phyloP scores from a whole-genome alignment of 2,113 vertebrate genomes.

The Herpetotheres cachinnans region DNA sequence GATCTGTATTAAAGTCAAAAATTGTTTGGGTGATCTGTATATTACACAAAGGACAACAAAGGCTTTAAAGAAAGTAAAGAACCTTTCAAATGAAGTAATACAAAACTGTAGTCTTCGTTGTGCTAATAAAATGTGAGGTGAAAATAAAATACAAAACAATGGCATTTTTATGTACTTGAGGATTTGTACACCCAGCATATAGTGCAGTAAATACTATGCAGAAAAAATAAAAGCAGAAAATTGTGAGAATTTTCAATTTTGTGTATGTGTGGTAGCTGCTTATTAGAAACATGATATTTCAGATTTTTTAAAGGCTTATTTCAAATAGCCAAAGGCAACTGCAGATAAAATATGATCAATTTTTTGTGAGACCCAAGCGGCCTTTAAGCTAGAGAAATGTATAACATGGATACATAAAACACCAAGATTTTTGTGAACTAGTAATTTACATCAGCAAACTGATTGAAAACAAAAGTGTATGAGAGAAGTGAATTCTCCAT shows the following conservation, averaged over 20 bases:
- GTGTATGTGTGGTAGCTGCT: neutral
- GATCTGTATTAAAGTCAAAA: neutral
- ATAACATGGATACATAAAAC: neutral
- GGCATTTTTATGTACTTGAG: neutral
- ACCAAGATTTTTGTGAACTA: neutral
- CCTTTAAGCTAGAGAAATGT: neutral
- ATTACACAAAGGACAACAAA: neutral
- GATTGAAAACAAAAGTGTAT: neutral
- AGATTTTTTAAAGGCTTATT: slow-evolving; percentile 21
- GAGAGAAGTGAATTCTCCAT: neutral
- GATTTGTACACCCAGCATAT: neutral
- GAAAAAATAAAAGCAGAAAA: neutral
- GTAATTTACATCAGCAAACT: neutral
- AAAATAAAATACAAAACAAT: neutral
- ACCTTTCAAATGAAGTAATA: neutral
- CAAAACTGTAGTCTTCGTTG: neutral
- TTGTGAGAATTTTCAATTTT: neutral
- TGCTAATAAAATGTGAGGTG: neutral
- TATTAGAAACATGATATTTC: neutral
- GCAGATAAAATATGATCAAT: neutral
- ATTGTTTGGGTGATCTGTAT: neutral
- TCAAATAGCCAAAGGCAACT: neutral
- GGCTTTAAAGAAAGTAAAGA: neutral
- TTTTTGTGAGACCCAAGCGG: neutral
- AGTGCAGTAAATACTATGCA: neutral